Conservation (phyloP, 2,888 invertebrate genomes). For the Stenichneumon culpator region DNA sequence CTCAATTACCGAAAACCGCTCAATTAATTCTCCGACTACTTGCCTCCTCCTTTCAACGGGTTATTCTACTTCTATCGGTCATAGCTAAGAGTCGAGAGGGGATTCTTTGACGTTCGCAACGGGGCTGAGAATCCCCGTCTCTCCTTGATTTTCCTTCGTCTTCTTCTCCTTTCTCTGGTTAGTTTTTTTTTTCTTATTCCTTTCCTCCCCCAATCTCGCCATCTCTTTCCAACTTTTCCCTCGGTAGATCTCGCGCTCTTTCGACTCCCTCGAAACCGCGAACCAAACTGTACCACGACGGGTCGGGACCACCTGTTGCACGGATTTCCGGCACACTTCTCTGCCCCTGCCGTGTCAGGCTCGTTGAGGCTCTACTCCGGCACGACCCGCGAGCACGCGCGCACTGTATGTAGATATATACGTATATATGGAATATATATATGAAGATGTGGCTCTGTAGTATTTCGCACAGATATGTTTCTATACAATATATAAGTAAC, state of each 20-base stretch:
- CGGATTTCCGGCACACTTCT: constrained; percentile 83
- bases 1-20: constrained; percentile 72
- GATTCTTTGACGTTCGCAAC: constrained; percentile 66
- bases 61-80: constrained; percentile 68
- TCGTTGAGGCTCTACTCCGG: constrained; percentile 49
- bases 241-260: constrained; percentile 43
- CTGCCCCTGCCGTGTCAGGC: constrained; percentile 59
- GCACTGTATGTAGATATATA: constrained; percentile 37
- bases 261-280: constrained; percentile 71
- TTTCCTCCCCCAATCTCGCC: constrained; percentile 10
- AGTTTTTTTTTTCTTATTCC: constrained; percentile 41
- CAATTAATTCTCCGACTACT: constrained; percentile 57
- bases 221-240: constrained; percentile 33
- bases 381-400: constrained; percentile 61
- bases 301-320: constrained; percentile 83
- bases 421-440: constrained; percentile 32
- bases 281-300: constrained; percentile 75
- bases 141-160: constrained; percentile 29
- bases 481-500: neutral
- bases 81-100: constrained; percentile 46
- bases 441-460: neutral
- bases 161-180: constrained; percentile 48
- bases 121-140: constrained; percentile 49
- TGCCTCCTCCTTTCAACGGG: constrained; percentile 49
- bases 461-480: neutral